Evolutionary conservation across 2,113 vertebrate genomes (phyloP).

Genomic region (Ceyx melanurus): DNA sequence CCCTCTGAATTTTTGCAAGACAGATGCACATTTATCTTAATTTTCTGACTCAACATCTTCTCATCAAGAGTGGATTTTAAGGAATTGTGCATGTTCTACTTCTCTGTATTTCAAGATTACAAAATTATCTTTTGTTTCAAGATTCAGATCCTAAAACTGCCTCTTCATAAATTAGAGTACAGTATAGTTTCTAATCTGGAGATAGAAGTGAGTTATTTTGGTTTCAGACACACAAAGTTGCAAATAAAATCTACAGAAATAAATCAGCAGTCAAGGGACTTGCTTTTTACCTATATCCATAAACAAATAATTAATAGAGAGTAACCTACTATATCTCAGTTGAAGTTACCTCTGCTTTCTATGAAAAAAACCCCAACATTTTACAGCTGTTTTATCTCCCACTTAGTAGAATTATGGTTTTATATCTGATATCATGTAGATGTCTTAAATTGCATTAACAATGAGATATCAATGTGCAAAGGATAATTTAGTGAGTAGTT

Average conservation of each 20-base stretch:
- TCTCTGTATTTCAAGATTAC: not conserved
- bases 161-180: not conserved
- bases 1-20: not conserved
- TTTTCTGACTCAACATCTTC: slow-evolving; percentile 8
- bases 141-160: not conserved
- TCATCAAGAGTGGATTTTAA: not conserved
- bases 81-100: not conserved
- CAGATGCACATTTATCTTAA: slow-evolving; percentile 29
- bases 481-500: not conserved
- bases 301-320: not conserved
- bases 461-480: not conserved
- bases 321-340: not conserved
- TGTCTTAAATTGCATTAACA: not conserved
- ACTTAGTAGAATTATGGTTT: not conserved
- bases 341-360: not conserved
- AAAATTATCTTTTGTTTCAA: not conserved
- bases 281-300: not conserved
- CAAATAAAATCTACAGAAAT: not conserved
- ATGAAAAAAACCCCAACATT: not conserved
- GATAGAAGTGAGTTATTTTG: not conserved
- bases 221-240: not conserved
- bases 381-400: not conserved
- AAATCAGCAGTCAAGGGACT: not conserved
- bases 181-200: not conserved
- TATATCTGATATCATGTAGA: not conserved